Conservation (phyloP, 2,113 vertebrate species). For the Xiphorhynchus elegans region DNA sequence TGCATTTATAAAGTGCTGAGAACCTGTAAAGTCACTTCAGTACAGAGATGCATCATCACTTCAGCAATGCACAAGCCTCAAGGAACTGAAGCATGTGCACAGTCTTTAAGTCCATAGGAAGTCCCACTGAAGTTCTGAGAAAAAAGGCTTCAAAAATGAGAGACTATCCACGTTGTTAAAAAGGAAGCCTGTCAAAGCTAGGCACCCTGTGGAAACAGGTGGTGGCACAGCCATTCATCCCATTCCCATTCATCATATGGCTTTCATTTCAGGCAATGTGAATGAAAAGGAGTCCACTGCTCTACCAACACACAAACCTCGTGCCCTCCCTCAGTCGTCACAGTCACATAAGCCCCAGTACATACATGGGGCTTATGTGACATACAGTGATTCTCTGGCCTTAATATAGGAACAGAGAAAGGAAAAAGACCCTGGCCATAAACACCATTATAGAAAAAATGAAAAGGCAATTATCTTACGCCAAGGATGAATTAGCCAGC, state of each 20-base stretch:
- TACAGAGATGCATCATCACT: background rate
- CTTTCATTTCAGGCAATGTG: background rate
- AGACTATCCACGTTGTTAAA: background rate
- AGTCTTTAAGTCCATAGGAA: background rate
- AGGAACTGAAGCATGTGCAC: background rate
- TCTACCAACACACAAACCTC: background rate
- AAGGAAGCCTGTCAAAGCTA: background rate
- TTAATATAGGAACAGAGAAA: background rate
- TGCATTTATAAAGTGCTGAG: background rate
- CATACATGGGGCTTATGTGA: too few species aligned
- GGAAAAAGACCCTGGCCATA: background rate
- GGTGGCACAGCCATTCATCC: background rate
- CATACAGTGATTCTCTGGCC: background rate
- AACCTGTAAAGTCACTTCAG: background rate
- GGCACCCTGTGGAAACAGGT: background rate
- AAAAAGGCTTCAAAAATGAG: background rate
- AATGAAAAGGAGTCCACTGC: background rate
- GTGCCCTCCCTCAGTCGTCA: background rate
- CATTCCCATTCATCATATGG: background rate
- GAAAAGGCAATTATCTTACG: background rate
- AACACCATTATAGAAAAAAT: background rate
- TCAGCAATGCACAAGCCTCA: background rate
- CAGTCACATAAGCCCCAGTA: background rate
- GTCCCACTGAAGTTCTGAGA: background rate
- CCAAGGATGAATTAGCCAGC: background rate